Conservation (phyloP, 2,888 invertebrate genomes). For the Dasysyrphus tricinctus region DNA sequence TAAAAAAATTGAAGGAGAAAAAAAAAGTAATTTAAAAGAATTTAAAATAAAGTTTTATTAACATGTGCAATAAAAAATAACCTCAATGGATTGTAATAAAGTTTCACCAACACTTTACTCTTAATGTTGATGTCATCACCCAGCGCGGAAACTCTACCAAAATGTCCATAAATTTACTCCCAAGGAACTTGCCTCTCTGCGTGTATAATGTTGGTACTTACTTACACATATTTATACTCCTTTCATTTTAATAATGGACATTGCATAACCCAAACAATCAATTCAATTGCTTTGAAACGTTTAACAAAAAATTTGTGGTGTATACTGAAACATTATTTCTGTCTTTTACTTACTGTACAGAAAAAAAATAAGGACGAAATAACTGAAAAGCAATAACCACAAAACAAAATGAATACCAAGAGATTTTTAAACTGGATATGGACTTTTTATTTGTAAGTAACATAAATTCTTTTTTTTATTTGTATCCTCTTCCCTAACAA, state of each 20-base stretch:
- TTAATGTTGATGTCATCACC: conserved; percentile 60
- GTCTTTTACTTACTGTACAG: not conserved
- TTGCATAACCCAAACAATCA: conserved; percentile 44
- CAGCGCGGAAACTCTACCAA: conserved; percentile 48
- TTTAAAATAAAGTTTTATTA: not conserved
- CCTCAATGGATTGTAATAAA: conserved; percentile 57
- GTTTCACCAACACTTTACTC: conserved; percentile 52
- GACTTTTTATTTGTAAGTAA: conserved; percentile 20
- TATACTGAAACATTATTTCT: not conserved
- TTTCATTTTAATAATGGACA: conserved; percentile 62
- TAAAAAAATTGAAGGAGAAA: not conserved
- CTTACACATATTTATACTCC: conserved; percentile 15
- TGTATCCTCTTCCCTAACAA: not conserved
- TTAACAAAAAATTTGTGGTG: conserved; percentile 5
- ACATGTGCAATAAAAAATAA: conserved; percentile 28
- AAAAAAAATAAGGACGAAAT: conserved; percentile 19
- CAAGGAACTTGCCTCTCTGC: not conserved
- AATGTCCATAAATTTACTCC: conserved; percentile 21
- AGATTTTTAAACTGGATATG: conserved; percentile 23
- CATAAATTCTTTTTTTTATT: conserved; percentile 26
- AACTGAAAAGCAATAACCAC: conserved; percentile 39
- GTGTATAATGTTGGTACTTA: not conserved
- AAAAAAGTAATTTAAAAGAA: not conserved
- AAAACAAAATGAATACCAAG: conserved; percentile 37
- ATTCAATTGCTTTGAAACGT: conserved; percentile 26